Conservation (phyloP, 2,888 invertebrate genomes). For the Dorcus hopei region DNA sequence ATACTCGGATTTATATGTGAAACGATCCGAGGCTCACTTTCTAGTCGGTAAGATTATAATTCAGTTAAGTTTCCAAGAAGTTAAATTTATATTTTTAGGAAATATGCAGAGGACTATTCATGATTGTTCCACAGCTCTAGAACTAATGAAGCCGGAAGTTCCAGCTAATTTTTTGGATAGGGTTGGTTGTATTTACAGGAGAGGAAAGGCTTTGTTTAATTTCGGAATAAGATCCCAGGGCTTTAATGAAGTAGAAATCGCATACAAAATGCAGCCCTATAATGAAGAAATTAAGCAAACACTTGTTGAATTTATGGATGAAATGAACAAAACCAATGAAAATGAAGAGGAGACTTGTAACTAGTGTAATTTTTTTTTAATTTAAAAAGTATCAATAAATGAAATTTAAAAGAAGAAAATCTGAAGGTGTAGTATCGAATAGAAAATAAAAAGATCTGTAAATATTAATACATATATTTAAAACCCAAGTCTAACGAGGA, state of each 20-base stretch:
- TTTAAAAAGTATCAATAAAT: too few relatives aligned
- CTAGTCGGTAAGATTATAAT: constrained; percentile 42
- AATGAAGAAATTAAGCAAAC: constrained; percentile 57
- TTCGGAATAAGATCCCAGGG: constrained; percentile 68
- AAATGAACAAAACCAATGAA: constrained; percentile 8
- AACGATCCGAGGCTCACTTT: constrained; percentile 78
- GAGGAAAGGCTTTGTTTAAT: constrained; percentile 71
- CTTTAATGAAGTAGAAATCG: constrained; percentile 71
- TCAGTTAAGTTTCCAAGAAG: background rate
- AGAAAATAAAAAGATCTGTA: too few relatives aligned
- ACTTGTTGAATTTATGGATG: constrained; percentile 11
- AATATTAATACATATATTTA: constrained; percentile 1
- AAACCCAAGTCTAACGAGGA: background rate
- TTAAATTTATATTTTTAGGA: constrained; percentile 46
- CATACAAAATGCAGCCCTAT: constrained; percentile 63
- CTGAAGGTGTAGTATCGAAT: too few relatives aligned
- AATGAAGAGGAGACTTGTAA: background rate
- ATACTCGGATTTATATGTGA: constrained; percentile 70
- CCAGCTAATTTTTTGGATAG: constrained; percentile 68
- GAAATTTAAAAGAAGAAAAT: too few relatives aligned
- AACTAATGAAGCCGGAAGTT: constrained; percentile 70
- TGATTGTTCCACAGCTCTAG: constrained; percentile 67
- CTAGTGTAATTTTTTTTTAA: too few relatives aligned
- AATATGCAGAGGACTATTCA: constrained; percentile 63
- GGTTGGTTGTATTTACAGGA: constrained; percentile 68